Evolutionary conservation across 2,888 invertebrate species (phyloP).

Genomic region (Drosophila eohydei): DNA sequence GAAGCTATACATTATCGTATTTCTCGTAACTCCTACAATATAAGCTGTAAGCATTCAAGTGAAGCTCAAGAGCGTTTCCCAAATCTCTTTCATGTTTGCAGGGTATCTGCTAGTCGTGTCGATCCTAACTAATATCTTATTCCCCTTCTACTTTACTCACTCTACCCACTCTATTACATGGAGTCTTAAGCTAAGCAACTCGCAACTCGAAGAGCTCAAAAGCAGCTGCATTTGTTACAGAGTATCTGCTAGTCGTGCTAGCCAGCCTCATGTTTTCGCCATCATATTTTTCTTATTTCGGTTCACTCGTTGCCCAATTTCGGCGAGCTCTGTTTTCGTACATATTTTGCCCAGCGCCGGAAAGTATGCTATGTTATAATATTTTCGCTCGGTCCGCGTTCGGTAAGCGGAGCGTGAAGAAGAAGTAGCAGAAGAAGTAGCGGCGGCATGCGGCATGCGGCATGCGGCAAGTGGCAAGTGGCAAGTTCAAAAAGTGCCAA

Average conservation of each 20-base stretch:
- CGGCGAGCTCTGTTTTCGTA: constrained; percentile 44
- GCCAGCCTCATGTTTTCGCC: background rate
- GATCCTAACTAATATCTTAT: background rate
- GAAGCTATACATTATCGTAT: background rate
- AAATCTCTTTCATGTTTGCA: fast-evolving
- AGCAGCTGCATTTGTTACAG: background rate
- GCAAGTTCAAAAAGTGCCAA: constrained; percentile 70
- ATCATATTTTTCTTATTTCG: constrained; percentile 32
- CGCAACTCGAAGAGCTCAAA: background rate
- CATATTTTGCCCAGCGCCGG: constrained; percentile 48
- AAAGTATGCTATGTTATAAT: constrained; percentile 61
- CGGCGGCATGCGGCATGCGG: constrained; percentile 1
- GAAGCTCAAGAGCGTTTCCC: too few relatives aligned
- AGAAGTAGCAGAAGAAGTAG: background rate
- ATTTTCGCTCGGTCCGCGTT: constrained; percentile 39
- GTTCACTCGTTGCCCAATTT: constrained; percentile 56
- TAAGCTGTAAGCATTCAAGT: background rate
- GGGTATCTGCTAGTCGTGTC: constrained; percentile 2
- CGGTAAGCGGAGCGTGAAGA: constrained; percentile 1
- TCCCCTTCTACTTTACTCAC: background rate
- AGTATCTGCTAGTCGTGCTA: constrained; percentile 15
- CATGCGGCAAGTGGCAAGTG: constrained; percentile 37
- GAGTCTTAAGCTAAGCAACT: background rate
- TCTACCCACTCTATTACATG: background rate
- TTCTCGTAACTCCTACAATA: background rate